Evolutionary conservation across 1,140 invertebrate genomes (phyloP), one percentile per base, ranked within the genome.

Genomic region (Rhagoletis zephyria): DNA sequence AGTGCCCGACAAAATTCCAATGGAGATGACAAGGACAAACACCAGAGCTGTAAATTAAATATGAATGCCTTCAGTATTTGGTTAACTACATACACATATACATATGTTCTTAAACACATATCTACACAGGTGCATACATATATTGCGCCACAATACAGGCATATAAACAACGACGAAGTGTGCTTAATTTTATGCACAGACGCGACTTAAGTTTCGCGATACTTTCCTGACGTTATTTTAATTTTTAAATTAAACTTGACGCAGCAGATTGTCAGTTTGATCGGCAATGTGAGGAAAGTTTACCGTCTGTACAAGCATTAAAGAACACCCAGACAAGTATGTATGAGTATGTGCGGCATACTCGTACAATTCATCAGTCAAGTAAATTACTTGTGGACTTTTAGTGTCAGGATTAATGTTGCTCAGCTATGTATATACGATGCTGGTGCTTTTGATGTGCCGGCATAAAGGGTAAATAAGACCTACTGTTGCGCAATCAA

Each of bases 151-250:
- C 10, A 56, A 2, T 30, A 30, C 30, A 0, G 30, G 30, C 30
- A 30, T 30, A 30, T 30, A 30, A 30, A 30, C 30, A 30, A 30
- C 30, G 51, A 1, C 51, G 5, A 56, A 5, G n/a, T 12, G 61
- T n/a, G 61, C 7, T 63, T 63, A 63, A 63, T 63, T 63, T 63
- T 63, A 63, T 63, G 61, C 61, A 63, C 61, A 63, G 61, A 63
- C 61, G 61, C n/a, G 61, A 63, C 61, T 63, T 63, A 14, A 63
- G 61, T 63, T 63, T 63, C n/a, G 61, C 12, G n/a, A 7, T 12
- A n/a, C 12, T 16, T 63, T 63, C 61, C 9, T 63, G n/a, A 14
- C 61, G 61, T 63, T 63, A 14, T 63, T 63, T 63, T 63, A 63
- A 63, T 63, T 16, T 63, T 63, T 63, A 63, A 63, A 16, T 63